phyloP scores from a whole-genome alignment of 2,797 vertebrate species.

The Phrynocephalus vlangalii region DNA sequence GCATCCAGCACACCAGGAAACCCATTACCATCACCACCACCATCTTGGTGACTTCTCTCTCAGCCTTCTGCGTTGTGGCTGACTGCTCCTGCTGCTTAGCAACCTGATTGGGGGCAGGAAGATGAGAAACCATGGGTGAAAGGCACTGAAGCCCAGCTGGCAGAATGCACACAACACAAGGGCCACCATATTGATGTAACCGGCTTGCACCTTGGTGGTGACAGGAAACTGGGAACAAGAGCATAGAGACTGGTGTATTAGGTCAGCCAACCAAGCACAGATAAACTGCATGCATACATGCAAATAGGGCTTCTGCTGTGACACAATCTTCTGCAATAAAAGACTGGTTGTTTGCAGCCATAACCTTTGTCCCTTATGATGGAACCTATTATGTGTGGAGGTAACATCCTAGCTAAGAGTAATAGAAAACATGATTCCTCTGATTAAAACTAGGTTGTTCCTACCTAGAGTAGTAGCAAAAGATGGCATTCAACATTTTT shows the following conservation, averaged over 20 bases:
- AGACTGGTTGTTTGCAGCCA: not conserved
- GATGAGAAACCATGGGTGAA: not conserved
- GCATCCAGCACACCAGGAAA: conserved; percentile 82
- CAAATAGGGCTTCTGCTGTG: not conserved
- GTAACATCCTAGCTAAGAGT: not conserved
- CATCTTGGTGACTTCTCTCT: conserved; percentile 83
- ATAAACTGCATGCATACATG: not conserved
- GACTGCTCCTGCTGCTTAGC: conserved; percentile 83
- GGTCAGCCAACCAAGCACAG: not conserved
- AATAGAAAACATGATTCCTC: no score
- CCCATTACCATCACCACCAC: conserved; percentile 83
- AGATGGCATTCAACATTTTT: not conserved
- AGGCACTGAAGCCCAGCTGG: not conserved
- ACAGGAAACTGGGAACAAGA: not conserved
- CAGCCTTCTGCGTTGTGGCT: conserved; percentile 83
- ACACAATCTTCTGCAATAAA: conserved; percentile 1
- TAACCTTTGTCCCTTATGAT: not conserved
- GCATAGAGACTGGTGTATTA: not conserved
- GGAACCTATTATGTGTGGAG: not conserved
- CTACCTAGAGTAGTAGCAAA: not conserved
- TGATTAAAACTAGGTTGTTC: not conserved
- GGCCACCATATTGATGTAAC: not conserved
- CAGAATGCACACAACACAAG: not conserved
- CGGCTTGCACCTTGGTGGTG: not conserved
- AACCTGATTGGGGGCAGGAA: conserved; percentile 61